These are phyloP conservation scores for Coluber constrictor DNA, from an alignment of 2,797 vertebrate genomes.

Conservation along the genomic window DNA sequence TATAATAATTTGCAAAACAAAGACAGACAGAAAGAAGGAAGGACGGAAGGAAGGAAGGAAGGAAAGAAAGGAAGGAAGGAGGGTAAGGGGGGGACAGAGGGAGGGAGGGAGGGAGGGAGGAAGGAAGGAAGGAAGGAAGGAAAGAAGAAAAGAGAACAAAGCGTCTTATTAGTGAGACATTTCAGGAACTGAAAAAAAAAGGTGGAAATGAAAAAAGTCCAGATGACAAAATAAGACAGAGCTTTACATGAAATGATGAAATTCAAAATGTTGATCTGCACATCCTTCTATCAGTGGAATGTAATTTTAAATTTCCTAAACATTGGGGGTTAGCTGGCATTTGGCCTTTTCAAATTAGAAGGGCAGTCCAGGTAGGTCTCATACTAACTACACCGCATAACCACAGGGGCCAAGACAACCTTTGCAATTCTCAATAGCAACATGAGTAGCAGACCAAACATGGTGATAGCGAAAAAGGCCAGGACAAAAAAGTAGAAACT, in stretches of 20 bases:
- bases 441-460: neutral
- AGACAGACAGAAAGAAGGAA: neutral
- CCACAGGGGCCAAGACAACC: neutral
- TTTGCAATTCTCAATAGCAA: neutral
- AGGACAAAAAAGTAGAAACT: neutral
- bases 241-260: neutral
- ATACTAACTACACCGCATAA: neutral
- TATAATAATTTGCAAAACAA: neutral
- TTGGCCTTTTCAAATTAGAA: neutral
- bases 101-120: too few relatives aligned
- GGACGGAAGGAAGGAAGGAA: fast-evolving
- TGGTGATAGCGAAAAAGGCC: neutral
- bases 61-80: too few relatives aligned
- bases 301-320: neutral
- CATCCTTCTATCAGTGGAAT: neutral
- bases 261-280: neutral
- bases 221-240: neutral
- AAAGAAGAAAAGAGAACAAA: neutral
- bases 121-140: fast-evolving
- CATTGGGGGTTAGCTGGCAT: neutral
- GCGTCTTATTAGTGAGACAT: neutral
- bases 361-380: neutral
- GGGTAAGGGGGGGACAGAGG: too few relatives aligned
- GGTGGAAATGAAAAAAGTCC: neutral
- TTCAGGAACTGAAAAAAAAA: neutral